Percentiles rank a stretch among this genome's conserved stretches.
Evolutionary conservation across 2,888 invertebrate species (phyloP).

Genomic region (Xestia xanthographa): DNA sequence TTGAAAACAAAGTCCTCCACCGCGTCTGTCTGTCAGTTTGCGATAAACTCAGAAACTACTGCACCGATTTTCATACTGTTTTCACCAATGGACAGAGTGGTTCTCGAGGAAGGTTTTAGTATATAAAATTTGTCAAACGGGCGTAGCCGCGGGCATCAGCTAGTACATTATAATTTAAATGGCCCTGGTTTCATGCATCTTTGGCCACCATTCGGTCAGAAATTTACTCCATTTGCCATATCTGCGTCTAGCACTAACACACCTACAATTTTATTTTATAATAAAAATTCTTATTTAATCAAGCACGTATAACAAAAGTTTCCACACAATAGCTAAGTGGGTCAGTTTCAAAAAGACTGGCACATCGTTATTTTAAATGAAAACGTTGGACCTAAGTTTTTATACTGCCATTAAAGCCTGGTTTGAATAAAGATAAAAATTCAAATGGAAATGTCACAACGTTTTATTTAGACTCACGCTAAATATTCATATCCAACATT

Average conservation of each 20-base stretch:
- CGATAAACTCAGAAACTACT: too few relatives aligned
- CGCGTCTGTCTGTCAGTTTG: too few relatives aligned
- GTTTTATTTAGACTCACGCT: slow-evolving; percentile 43
- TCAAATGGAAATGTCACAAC: slow-evolving; percentile 35
- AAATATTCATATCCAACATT: slow-evolving; percentile 55
- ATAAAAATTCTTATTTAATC: slow-evolving; percentile 4
- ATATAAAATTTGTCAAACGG: too few relatives aligned
- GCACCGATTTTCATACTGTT: too few relatives aligned
- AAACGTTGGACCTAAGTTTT: slow-evolving; percentile 57
- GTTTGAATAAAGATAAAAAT: slow-evolving; percentile 54
- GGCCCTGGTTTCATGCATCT: background rate
- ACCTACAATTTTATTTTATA: too few relatives aligned
- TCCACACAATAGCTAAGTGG: slow-evolving; percentile 41
- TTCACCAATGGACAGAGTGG: too few relatives aligned
- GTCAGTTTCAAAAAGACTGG: slow-evolving; percentile 44
- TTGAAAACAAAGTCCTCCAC: too few relatives aligned
- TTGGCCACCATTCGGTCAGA: background rate
- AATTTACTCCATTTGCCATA: background rate
- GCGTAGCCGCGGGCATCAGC: too few relatives aligned
- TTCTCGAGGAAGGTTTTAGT: too few relatives aligned
- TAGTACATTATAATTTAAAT: background rate
- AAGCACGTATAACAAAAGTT: slow-evolving; percentile 26
- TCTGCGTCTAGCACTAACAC: background rate
- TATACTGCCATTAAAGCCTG: slow-evolving; percentile 52
- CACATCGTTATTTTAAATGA: slow-evolving; percentile 52